Evolutionary conservation across 2,888 invertebrate genomes (phyloP).

Genomic region (Latrodectus elegans): DNA sequence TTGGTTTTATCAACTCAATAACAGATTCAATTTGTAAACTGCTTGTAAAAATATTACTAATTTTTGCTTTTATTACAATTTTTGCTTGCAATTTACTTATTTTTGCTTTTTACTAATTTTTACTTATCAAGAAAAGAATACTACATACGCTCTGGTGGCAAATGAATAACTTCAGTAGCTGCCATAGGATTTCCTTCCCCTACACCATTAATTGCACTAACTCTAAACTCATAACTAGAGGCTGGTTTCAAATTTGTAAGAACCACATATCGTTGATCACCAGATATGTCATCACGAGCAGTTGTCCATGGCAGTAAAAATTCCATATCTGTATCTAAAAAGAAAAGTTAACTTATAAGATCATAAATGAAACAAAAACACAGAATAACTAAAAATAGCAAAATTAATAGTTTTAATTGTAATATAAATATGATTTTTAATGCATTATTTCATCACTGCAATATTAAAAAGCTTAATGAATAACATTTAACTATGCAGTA

Average conservation of each 20-base stretch:
- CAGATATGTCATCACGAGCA: constrained; percentile 88
- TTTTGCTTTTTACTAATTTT: no score
- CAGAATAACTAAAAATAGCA: not conserved
- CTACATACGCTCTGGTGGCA: constrained; percentile 95
- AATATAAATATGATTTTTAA: no score
- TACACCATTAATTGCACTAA: constrained; percentile 96
- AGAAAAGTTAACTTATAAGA: not conserved
- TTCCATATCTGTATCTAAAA: constrained; percentile 66
- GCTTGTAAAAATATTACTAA: no score
- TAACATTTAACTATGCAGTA: not conserved
- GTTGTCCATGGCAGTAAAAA: constrained; percentile 86
- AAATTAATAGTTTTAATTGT: no score
- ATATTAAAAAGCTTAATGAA: not conserved
- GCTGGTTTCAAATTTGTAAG: constrained; percentile 93
- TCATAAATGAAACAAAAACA: not conserved
- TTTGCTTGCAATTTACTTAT: no score
- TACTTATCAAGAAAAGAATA: not conserved
- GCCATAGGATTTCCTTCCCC: constrained; percentile 95
- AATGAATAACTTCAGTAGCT: constrained; percentile 89
- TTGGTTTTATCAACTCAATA: no score
- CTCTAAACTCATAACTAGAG: constrained; percentile 95
- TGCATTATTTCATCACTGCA: no score
- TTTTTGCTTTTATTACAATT: no score
- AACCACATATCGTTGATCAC: constrained; percentile 85
- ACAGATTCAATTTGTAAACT: no score